Conservation (phyloP, 2,888 invertebrate genomes). For the Penaeus monodon region DNA sequence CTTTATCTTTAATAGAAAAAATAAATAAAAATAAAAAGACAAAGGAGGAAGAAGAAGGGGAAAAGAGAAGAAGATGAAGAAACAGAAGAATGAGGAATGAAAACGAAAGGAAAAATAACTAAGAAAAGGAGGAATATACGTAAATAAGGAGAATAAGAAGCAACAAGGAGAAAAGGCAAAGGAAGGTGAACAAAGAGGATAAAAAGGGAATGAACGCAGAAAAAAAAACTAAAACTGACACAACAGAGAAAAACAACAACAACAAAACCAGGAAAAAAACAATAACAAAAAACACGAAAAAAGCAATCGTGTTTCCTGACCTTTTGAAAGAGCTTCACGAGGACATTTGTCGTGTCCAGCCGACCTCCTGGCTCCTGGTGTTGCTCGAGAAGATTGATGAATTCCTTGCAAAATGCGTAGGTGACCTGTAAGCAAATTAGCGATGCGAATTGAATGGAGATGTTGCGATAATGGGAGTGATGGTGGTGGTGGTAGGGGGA, state of each 20-base stretch:
- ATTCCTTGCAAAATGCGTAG: conserved; percentile 75
- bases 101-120: neutral
- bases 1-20: neutral
- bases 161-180: no score
- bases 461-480: neutral
- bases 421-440: conserved; percentile 71
- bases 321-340: conserved; percentile 74
- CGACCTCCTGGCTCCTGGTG: conserved; percentile 71
- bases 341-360: conserved; percentile 73
- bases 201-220: neutral
- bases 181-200: neutral
- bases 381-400: conserved; percentile 72
- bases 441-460: neutral
- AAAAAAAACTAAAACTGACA: neutral
- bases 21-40: neutral
- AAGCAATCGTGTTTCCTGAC: conserved; percentile 67
- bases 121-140: neutral
- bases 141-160: neutral
- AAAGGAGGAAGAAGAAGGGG: neutral
- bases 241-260: neutral
- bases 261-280: neutral
- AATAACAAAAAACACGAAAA: neutral
- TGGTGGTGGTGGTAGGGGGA: neutral
- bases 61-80: neutral
- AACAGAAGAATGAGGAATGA: neutral